Base-by-base conservation (phyloP, 2,888 invertebrate genomes). In the Caenorhabditis parvicauda region DNA sequence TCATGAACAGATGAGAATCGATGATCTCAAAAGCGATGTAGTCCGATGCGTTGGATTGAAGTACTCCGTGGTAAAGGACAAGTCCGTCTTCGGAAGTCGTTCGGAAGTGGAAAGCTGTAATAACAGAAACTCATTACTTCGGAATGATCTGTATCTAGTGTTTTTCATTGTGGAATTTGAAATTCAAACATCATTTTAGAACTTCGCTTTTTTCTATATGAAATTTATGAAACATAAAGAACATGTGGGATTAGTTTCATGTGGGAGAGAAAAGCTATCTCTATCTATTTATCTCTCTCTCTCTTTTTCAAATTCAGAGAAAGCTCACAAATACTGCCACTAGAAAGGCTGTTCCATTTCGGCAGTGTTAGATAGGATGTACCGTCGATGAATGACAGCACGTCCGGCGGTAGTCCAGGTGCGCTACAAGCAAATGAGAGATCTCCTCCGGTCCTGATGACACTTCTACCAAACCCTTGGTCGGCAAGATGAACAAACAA, bases 81-180 rank as follows among this genome's bases (percentile, higher is more conserved):
- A 96, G 86, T 24, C 95, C 95, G 81, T 94, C 91, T 6, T 91
- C 89, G 83, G 95, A 94, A 82, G 90, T 91, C 43, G 95, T 95
- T 63, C 93, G 88, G 81, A 96, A 91, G 85, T 93, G 77, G 37
- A 79, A 79, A 1, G 72, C 77, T 77, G 52, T 38, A 73, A 53
- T n/a, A n/a, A n/a, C n/a, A n/a, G n/a, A n/a, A n/a, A n/a, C n/a
- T n/a, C n/a, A 3, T 46, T 47, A 50, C 22, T 9, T 22, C 9
- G 12, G 25, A 45, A 45, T 14, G 9, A 12, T 9, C n/a, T n/a
- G n/a, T n/a, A n/a, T n/a, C n/a, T n/a, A n/a, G n/a, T n/a, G n/a
- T n/a, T n/a, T n/a, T n/a, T n/a, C n/a, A n/a, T n/a, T n/a, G n/a
- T n/a, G n/a, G n/a, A n/a, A n/a, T n/a, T n/a, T n/a, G n/a, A n/a